Base-by-base conservation (phyloP, 2,888 invertebrate genomes). In the Drosophila colorata region DNA sequence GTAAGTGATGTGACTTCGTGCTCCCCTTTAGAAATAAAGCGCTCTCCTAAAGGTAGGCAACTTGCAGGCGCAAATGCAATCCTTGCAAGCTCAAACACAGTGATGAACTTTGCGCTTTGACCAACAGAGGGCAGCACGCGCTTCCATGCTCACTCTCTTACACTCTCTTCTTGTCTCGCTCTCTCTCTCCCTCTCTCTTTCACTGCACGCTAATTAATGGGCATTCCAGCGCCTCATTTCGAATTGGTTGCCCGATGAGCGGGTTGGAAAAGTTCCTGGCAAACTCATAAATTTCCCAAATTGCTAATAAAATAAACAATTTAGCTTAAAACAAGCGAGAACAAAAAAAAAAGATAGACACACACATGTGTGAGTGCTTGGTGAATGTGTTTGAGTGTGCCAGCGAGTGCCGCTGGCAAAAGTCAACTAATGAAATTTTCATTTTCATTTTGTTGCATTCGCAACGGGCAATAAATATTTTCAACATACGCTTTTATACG, bases 391-490 rank as follows among this genome's bases (percentile, higher is more conserved):
- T 11, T 18, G 53, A 38, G 64, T 71, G 51, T 8, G 48, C 40
- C 20, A 20, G 20, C 3, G 20, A 20, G n/a, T n/a, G n/a, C n/a
- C 59, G 56, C 55, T 20, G 59, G 41, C 59, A 63, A 57, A 72
- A 80, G 78, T 83, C 74, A 76, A 80, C 88, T 89, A 87, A 89
- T 88, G 90, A 89, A 87, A 87, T 79, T 85, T 85, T 87, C 89
- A 88, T 84, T 84, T 82, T 88, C 90, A 90, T 90, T 90, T 90
- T 86, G 90, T 87, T 88, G 88, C 88, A 91, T 91, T 90, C 90
- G 90, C 76, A 90, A 91, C 90, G 90, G 83, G 90, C 77, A 90
- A 90, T 90, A 90, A 90, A 90, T 90, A 91, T 89, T 87, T 91
- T 86, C 82, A 90, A 86, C 89, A 90, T 78, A 81, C 80, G 76